Conservation (phyloP, 2,888 invertebrate species). For the Tenthredo scrophulariae region DNA sequence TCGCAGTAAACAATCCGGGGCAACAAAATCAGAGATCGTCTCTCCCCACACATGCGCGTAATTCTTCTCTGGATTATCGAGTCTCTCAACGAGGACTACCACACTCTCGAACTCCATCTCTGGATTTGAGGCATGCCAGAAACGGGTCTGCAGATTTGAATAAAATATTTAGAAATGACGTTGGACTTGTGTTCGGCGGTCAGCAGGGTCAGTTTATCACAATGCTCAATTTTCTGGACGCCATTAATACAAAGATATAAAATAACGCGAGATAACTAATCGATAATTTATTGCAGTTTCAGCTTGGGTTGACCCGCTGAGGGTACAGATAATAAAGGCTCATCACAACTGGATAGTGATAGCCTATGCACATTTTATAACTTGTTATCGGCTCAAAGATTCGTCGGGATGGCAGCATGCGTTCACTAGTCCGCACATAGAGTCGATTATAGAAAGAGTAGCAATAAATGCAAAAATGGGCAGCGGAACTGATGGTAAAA, state of each 20-base stretch:
- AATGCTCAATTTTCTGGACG: neutral
- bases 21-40: constrained; percentile 61
- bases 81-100: constrained; percentile 78
- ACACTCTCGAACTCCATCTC: constrained; percentile 91
- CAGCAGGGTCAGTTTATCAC: constrained; percentile 75
- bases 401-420: constrained; percentile 98
- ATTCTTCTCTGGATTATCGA: constrained; percentile 91
- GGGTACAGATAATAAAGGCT: constrained; percentile 96
- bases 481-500: constrained; percentile 82
- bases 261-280: constrained; percentile 36
- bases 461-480: constrained; percentile 90
- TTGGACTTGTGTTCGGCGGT: constrained; percentile 85
- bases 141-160: constrained; percentile 89
- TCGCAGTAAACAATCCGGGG: constrained; percentile 58
- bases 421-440: constrained; percentile 96
- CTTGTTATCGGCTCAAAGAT: constrained; percentile 96
- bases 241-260: neutral
- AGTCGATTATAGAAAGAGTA: constrained; percentile 93
- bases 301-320: constrained; percentile 90
- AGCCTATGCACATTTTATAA: constrained; percentile 97
- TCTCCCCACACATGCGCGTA: constrained; percentile 81
- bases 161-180: constrained; percentile 86
- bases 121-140: constrained; percentile 87
- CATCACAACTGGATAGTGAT: constrained; percentile 99
- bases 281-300: constrained; percentile 79